Percentiles rank a stretch among this genome's conserved stretches.
phyloP scores from a whole-genome alignment of 2,888 invertebrate species.

The Eupithecia pulchellata region DNA sequence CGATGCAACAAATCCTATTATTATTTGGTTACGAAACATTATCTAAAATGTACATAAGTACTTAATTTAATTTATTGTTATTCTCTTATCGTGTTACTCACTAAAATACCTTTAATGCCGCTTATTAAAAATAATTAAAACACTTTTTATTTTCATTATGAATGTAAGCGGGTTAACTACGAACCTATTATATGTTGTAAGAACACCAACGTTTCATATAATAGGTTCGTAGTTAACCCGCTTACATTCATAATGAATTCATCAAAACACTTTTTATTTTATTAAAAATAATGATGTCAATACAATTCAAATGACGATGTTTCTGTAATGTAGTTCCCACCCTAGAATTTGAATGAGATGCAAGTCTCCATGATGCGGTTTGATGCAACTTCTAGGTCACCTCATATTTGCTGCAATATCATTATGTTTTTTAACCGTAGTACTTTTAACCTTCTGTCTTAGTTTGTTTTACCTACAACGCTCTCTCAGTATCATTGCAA shows the following conservation, averaged over 20 bases:
- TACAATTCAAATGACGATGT: background rate
- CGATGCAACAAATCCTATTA: constrained; percentile 43
- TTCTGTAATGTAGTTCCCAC: constrained; percentile 48
- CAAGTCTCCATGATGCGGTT: constrained; percentile 31
- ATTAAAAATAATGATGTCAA: background rate
- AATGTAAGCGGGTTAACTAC: no score
- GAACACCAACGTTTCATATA: no score
- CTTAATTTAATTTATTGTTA: background rate
- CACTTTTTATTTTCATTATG: no score
- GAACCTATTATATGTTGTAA: no score
- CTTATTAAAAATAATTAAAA: background rate
- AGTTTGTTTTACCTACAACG: constrained; percentile 23
- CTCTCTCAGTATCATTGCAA: constrained; percentile 15
- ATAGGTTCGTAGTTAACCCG: no score
- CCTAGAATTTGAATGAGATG: constrained; percentile 25
- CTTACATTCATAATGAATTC: no score
- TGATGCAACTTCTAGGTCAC: constrained; percentile 41
- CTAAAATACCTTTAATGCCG: background rate
- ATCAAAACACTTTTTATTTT: no score
- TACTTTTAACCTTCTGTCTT: constrained; percentile 19
- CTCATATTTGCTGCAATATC: constrained; percentile 17
- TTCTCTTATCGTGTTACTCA: background rate
- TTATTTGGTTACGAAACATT: constrained; percentile 42
- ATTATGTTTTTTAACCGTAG: constrained; percentile 20
- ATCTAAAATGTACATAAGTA: constrained; percentile 29